Evolutionary conservation across 1,140 invertebrate genomes (phyloP), one percentile per base, ranked within the genome.

Genomic region (Cyrtorhinus lividipennis): DNA sequence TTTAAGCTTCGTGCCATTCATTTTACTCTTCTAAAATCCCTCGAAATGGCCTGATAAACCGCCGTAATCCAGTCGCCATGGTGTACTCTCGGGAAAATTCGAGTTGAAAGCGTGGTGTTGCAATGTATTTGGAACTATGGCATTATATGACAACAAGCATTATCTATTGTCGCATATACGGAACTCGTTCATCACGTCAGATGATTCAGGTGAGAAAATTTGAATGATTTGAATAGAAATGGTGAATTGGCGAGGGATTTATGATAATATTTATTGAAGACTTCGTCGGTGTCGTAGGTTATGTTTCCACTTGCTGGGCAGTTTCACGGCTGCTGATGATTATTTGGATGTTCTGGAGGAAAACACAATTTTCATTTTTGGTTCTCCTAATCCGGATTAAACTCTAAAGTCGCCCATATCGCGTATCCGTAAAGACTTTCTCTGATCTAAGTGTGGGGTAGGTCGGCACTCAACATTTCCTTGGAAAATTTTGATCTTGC

Each of bases 101-200:
- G 57, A 59, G 24, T 63, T 46, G 24, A 61, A 56, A 64, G 62
- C 65, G 62, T 63, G 57, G 65, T 63, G 59, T 64, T 64, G 67
- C 65, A 64, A 68, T 68, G 67, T 64, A 60, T 65, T 58, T 64
- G 46, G 44, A 67, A 73, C 65, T 66, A 95, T 95, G 92, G 91
- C 92, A 66, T 82, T 92, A 59, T 94, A 92, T 73, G 91, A 95
- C 73, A 91, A 95, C 73, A 85, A 86, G 75, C 85, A 88, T 65
- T 97, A 93, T 86, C 77, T 97, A 25, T 78, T 95, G 59, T 89
- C 90, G 56, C 90, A 95, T 73, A 92, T 95, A 64, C 79, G 89
- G 62, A 92, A 95, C 73, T 93, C 91, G 20, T 96, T 93, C 74
- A 91, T 95, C 69, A 89, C 88, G n/a, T 92, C 90, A 25, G 93